Conservation (phyloP, 2,113 vertebrate species). For the Zosterops borbonicus region DNA sequence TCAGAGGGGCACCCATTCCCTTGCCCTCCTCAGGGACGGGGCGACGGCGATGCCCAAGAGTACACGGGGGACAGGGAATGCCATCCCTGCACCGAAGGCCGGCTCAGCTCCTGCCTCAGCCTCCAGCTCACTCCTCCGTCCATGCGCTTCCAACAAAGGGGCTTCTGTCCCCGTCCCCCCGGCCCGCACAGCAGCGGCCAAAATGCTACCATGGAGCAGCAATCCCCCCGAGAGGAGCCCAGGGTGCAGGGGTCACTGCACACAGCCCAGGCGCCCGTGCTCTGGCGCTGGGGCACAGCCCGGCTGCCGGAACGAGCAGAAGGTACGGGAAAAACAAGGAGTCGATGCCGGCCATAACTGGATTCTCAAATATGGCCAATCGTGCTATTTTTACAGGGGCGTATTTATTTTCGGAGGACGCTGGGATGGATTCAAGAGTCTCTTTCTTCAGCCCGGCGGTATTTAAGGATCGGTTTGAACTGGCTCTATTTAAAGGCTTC, state of each 20-base stretch:
- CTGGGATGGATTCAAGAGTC: conserved; percentile 18
- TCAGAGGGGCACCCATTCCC: neutral
- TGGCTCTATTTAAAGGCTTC: conserved; percentile 35
- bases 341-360: neutral
- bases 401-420: conserved; percentile 45
- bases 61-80: fast-evolving
- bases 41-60: fast-evolving
- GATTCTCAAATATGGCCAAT: conserved; percentile 17
- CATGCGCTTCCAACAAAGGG: neutral
- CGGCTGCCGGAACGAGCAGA: neutral
- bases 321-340: neutral
- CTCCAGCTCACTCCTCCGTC: neutral
- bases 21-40: neutral
- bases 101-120: neutral
- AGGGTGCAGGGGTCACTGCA: neutral
- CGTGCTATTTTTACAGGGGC: conserved; percentile 39
- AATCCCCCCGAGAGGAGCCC: neutral
- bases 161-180: neutral
- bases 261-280: neutral
- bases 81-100: neutral
- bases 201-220: neutral
- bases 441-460: conserved; percentile 12
- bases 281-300: neutral
- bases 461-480: conserved; percentile 23
- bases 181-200: fast-evolving